Base-by-base conservation (phyloP, 1,140 invertebrate genomes). In the Radopholus similis region DNA sequence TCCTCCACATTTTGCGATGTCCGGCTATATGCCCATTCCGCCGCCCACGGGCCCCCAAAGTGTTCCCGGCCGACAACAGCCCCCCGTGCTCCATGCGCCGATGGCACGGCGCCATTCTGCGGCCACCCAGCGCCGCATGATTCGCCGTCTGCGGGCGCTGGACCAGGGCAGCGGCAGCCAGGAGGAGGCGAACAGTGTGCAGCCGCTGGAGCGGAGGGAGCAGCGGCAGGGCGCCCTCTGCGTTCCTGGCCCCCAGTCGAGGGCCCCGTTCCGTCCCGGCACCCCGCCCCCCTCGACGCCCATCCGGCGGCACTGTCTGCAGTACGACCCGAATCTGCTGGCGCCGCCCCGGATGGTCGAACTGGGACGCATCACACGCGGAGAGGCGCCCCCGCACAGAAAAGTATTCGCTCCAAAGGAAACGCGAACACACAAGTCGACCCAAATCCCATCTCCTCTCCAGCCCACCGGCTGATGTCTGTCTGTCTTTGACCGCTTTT, bases 311-410 rank as follows among this genome's bases (percentile, higher is more conserved):
- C 38, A 54, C 37, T 32, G 26, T 5, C 40, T 62, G 4, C 28
- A 49, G 23, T 47, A 40, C 32, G 54, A 59, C 37, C 56, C 64
- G 11, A 66, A 64, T 32, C 15, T 3, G 37, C 35, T 66, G 30
- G 54, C 54, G 34, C 54, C 55, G 23, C 64, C 64, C 9, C 40
- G 18, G 15, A 21, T 49, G 11, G 5, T 30, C 47, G 15, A 23
- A 34, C 6, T 62, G 42, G 64, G n/a, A n/a, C n/a, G 64, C 44
- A 47, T 66, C 15, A 66, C 64, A 13, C 37, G 47, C 47, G 49
- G 55, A 3, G 64, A 66, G 44, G 64, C 56, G 42, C 64, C 64
- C 32, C 64, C 64, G 8, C 64, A 62, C 30, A 64, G 53, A 54
- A 38, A 55, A 44, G 64, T n/a, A n/a, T n/a, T n/a, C n/a, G n/a